phyloP scores from a whole-genome alignment of 2,113 vertebrate genomes.

The Microcebus ravelobensis region DNA sequence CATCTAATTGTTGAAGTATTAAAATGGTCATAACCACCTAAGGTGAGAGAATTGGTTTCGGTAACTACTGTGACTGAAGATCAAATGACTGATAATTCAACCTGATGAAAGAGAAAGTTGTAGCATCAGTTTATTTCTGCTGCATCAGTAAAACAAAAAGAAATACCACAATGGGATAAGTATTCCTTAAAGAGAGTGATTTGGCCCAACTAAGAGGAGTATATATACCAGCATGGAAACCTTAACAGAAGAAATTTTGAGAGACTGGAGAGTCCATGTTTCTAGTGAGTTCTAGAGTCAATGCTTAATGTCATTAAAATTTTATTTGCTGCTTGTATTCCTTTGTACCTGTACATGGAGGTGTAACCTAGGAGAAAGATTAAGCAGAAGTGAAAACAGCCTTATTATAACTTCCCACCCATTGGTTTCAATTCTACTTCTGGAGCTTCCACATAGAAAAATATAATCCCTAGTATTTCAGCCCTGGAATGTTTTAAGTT shows the following conservation, averaged over 20 bases:
- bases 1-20: slow-evolving; percentile 11
- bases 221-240: not conserved
- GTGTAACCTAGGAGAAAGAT: not conserved
- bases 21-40: not conserved
- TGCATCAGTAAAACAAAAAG: not conserved
- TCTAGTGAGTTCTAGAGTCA: not conserved
- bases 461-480: not conserved
- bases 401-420: not conserved
- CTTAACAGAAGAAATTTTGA: not conserved
- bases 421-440: not conserved
- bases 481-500: slow-evolving; percentile 3
- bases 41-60: slow-evolving; percentile 1
- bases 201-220: not conserved
- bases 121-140: not conserved
- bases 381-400: not conserved
- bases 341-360: not conserved
- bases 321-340: not conserved
- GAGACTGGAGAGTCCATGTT: not conserved
- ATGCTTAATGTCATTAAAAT: not conserved
- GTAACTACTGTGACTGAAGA: not conserved
- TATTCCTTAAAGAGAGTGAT: not conserved
- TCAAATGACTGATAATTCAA: not conserved
- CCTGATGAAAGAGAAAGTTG: not conserved
- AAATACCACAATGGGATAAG: not conserved
- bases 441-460: not conserved